Percentiles rank a stretch among this genome's conserved stretches.
phyloP scores from a whole-genome alignment of 2,888 invertebrate genomes.

The Zygogramma bicolorata region DNA sequence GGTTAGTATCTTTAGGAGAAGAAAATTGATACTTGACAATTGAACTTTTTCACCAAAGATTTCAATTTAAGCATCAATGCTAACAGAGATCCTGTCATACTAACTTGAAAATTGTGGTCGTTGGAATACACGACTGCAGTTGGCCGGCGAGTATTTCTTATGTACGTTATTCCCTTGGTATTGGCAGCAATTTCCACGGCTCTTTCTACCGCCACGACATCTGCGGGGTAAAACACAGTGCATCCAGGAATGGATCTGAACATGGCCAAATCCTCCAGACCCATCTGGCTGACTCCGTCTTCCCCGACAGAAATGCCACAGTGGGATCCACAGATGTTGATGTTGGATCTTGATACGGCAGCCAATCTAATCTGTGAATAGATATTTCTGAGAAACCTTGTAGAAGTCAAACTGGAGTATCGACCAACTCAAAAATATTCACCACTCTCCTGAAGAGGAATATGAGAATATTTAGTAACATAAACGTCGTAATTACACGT shows the following conservation, averaged over 20 bases:
- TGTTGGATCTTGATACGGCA: constrained; percentile 97
- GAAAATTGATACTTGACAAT: too few relatives aligned
- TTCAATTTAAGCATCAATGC: too few relatives aligned
- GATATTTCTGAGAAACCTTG: background rate
- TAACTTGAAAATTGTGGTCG: constrained; percentile 81
- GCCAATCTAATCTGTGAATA: constrained; percentile 91
- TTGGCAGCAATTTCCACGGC: constrained; percentile 96
- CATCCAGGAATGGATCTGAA: constrained; percentile 91
- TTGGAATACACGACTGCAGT: constrained; percentile 88
- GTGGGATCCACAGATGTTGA: constrained; percentile 96
- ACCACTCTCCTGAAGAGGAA: too few relatives aligned
- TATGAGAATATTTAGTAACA: too few relatives aligned
- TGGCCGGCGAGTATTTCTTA: constrained; percentile 93
- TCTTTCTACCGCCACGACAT: constrained; percentile 94
- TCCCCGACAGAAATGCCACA: constrained; percentile 98
- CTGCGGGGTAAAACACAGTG: constrained; percentile 84
- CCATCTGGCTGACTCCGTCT: constrained; percentile 99
- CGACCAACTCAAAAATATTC: too few relatives aligned
- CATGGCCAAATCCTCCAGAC: constrained; percentile 96
- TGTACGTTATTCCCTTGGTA: constrained; percentile 89
- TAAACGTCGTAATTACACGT: too few relatives aligned
- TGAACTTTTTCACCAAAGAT: too few relatives aligned
- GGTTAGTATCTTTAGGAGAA: too few relatives aligned
- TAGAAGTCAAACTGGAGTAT: too few relatives aligned
- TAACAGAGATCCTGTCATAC: too few relatives aligned